phyloP scores from a whole-genome alignment of 2,113 vertebrate genomes.

The Caloenas nicobarica region DNA sequence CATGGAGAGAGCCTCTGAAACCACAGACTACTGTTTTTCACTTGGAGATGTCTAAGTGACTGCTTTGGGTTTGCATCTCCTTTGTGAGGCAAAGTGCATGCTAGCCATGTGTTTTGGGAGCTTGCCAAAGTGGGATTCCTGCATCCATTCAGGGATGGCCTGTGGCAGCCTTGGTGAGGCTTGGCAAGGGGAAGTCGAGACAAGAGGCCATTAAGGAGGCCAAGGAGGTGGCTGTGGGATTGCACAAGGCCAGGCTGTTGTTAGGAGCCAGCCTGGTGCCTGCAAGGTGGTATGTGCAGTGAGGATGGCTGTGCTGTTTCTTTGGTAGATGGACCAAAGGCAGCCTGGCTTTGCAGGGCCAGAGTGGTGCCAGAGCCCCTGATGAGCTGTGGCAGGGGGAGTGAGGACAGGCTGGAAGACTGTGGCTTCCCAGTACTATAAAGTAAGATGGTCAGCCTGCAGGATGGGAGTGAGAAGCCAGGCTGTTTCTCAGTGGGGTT shows the following conservation, averaged over 20 bases:
- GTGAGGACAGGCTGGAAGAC: neutral
- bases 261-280: neutral
- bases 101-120: neutral
- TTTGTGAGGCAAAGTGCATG: neutral
- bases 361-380: neutral
- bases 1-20: neutral
- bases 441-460: no score
- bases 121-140: neutral
- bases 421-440: neutral
- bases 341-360: neutral
- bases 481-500: no score
- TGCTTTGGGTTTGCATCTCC: neutral
- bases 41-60: neutral
- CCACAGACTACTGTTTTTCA: neutral
- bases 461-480: no score
- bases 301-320: neutral
- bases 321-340: neutral
- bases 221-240: neutral
- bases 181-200: neutral
- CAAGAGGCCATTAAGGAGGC: neutral
- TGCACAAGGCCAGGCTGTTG: neutral
- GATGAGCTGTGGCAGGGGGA: neutral
- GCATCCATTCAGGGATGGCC: neutral
- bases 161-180: neutral
- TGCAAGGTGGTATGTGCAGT: rapidly evolving